Conservation (phyloP, 2,113 vertebrate species). For the Anhinga anhinga region DNA sequence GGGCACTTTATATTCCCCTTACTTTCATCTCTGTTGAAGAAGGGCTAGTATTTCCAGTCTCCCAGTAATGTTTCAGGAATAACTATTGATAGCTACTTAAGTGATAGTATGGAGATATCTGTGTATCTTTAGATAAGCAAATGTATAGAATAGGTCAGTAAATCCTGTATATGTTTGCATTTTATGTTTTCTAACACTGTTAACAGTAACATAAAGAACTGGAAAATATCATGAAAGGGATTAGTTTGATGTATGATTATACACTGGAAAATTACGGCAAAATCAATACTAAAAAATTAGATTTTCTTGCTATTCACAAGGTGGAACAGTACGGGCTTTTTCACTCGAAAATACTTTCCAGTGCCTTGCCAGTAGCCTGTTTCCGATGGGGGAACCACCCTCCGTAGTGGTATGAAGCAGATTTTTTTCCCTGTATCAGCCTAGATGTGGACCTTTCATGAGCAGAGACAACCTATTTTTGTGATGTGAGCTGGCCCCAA, state of each 20-base stretch:
- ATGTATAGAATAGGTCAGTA: not conserved
- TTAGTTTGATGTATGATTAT: not conserved
- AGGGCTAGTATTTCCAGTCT: not conserved
- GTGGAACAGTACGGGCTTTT: not conserved
- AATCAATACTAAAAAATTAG: not conserved
- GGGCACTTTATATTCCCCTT: not conserved
- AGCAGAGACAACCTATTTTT: slow-evolving; percentile 59
- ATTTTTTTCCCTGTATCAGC: not conserved
- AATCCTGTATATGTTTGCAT: not conserved
- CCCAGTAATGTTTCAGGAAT: not conserved
- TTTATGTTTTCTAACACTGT: not conserved
- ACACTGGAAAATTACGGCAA: not conserved
- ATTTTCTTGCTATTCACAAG: not conserved
- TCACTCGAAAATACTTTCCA: slow-evolving; percentile 10
- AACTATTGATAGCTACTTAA: not conserved
- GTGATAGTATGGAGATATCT: not conserved
- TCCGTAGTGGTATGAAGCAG: not conserved
- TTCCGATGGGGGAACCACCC: not conserved
- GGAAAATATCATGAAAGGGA: not conserved
- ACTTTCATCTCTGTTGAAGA: not conserved
- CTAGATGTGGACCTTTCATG: slow-evolving; percentile 47
- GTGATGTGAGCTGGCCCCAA: slow-evolving; percentile 17
- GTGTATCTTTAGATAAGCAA: not conserved
- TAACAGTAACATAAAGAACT: not conserved
- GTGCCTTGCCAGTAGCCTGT: not conserved